Conservation (phyloP, 2,113 vertebrate species). For the Misgurnus mizolepis region DNA sequence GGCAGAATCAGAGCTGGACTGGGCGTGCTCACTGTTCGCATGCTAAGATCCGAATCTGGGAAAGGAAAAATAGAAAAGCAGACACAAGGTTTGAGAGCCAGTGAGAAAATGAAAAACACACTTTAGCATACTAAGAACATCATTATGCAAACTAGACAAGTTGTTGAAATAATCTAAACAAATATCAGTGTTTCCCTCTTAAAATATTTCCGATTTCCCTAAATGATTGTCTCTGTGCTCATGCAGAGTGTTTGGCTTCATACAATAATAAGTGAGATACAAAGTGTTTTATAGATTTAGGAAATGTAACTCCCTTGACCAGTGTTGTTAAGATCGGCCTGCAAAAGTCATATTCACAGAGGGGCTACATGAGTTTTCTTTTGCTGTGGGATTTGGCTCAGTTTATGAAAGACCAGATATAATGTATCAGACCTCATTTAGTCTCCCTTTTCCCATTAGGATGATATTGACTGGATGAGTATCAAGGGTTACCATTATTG, state of each 20-base stretch:
- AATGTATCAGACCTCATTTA: slow-evolving; percentile 11
- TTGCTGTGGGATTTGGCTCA: not conserved
- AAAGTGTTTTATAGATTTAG: slow-evolving; percentile 30
- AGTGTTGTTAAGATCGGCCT: slow-evolving; percentile 13
- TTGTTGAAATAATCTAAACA: slow-evolving; percentile 29
- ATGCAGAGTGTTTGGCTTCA: slow-evolving; percentile 6
- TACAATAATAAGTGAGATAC: slow-evolving; percentile 7
- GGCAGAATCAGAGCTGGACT: slow-evolving; percentile 86
- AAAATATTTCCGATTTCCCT: not conserved
- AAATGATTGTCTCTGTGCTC: slow-evolving; percentile 36
- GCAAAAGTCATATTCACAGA: slow-evolving; percentile 42
- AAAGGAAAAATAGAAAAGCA: slow-evolving; percentile 53
- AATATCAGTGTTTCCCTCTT: not conserved
- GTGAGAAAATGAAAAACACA: not conserved
- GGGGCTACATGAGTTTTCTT: slow-evolving; percentile 30
- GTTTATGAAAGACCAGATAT: slow-evolving; percentile 3
- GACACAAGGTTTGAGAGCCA: not conserved
- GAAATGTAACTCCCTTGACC: slow-evolving; percentile 25
- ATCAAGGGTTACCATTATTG: slow-evolving; percentile 14
- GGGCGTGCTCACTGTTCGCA: slow-evolving; percentile 87
- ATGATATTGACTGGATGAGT: slow-evolving; percentile 8
- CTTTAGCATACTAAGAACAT: slow-evolving; percentile 28
- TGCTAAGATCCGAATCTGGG: slow-evolving; percentile 89
- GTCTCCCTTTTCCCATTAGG: not conserved
- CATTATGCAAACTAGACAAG: slow-evolving; percentile 32